Evolutionary conservation across 2,113 vertebrate genomes (phyloP), one percentile per base, ranked within the genome.

Genomic region (Australoheros scitulus): DNA sequence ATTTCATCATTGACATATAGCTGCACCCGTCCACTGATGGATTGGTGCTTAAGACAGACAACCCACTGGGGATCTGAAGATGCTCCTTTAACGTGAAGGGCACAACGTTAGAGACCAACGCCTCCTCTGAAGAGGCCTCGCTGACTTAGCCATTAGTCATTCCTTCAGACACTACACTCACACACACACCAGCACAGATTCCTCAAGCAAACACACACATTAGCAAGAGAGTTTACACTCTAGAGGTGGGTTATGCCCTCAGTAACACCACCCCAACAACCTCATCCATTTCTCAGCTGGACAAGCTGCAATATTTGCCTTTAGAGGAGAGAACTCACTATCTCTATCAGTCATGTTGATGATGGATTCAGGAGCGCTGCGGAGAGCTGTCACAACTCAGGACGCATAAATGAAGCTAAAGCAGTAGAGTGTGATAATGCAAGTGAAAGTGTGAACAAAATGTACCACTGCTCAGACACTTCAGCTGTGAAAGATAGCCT

Each of bases 141-240:
- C 81, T 88, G 80, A 85, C 84, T 83, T 38, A 41, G 68, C 77
- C 85, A 91, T 92, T 89, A 83, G 72, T 92, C 85, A 86, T 82
- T 75, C 55, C 50, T 68, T 57, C 59, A 64, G 81, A 88, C 88
- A 82, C 38, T 47, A 55, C 77, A 82, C 70, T 26, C 61, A 80
- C 65, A 58, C 75, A 80, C 83, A 88, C 24, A 13, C 58, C 63
- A 17, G 63, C 1, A 10, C 29, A 6, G 47, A 18, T 50, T 60
- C 13, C 9, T 20, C 29, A 52, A 59, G n/a, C 32, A 79, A 59
- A 78, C 47, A 24, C 32, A 50, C 15, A 61, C 57, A 32, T 58
- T 57, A 88, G 41, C 26, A 14, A 57, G 36, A 55, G 9, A 78
- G 47, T 76, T 82, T 34, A 80, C 50, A 78, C 29, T 41, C 7